These are phyloP conservation scores for Anguilla megastoma DNA, from an alignment of 2,797 vertebrate genomes.

Conservation along the genomic window DNA sequence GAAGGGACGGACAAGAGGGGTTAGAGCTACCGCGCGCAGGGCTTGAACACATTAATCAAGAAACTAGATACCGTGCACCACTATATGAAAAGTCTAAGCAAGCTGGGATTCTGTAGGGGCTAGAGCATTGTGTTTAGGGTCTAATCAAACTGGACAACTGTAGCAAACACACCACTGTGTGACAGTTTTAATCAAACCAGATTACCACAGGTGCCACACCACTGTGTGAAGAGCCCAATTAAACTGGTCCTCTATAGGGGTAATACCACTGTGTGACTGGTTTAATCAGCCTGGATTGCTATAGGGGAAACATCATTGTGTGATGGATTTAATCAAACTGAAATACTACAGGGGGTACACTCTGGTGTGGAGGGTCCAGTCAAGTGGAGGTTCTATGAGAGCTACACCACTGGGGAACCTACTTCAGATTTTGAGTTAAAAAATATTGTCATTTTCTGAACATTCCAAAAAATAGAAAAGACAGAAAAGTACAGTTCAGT, in stretches of 20 bases:
- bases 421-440: neutral
- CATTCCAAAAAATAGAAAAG: neutral
- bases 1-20: neutral
- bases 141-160: neutral
- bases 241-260: neutral
- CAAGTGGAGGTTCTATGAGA: neutral
- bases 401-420: neutral
- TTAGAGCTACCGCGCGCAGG: neutral
- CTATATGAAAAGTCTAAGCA: neutral
- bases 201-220: neutral
- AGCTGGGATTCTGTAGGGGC: neutral
- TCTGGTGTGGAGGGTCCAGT: neutral
- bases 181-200: neutral
- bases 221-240: neutral
- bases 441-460: neutral
- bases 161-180: neutral
- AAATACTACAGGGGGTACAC: neutral
- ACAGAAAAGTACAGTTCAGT: too few species aligned
- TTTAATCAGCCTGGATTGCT: neutral
- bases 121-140: neutral
- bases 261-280: neutral
- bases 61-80: neutral
- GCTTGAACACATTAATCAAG: neutral
- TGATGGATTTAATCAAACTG: neutral
- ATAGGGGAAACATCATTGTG: neutral